Percentiles rank a stretch among this genome's conserved stretches.
Evolutionary conservation across 2,888 invertebrate species (phyloP).

Genomic region (Sarcophaga caerulescens): DNA sequence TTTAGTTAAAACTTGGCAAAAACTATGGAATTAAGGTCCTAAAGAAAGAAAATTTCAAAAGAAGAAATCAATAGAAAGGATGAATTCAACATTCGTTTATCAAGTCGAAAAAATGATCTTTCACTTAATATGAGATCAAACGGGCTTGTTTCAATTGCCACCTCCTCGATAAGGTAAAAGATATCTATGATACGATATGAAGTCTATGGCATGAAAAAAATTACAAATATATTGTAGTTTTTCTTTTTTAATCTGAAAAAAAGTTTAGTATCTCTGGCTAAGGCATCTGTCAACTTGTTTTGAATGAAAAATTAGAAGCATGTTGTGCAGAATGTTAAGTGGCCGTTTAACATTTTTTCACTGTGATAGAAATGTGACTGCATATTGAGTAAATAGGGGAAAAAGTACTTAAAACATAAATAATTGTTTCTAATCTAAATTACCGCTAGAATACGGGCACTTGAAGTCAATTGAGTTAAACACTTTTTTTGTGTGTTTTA

Average conservation of each 20-base stretch:
- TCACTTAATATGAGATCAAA: no score
- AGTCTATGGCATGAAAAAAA: no score
- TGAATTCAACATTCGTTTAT: no score
- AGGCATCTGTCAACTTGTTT: not conserved
- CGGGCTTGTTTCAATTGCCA: no score
- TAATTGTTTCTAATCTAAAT: conserved; percentile 43
- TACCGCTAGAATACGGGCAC: conserved; percentile 27
- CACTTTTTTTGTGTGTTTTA: not conserved
- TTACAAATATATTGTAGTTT: no score
- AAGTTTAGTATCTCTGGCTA: not conserved
- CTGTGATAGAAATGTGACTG: not conserved
- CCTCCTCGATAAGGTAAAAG: no score
- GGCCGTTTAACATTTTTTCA: not conserved
- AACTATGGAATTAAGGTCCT: no score
- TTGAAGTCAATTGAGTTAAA: conserved; percentile 19
- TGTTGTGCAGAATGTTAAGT: conserved; percentile 26
- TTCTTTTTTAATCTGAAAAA: not conserved
- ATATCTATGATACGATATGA: no score
- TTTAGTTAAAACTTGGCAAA: no score
- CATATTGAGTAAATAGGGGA: not conserved
- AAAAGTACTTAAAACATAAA: not conserved
- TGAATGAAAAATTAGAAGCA: not conserved
- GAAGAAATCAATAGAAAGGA: no score
- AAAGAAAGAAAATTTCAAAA: no score
- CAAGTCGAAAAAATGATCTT: no score